These are phyloP conservation scores for Xenops minutus DNA, from an alignment of 2,797 vertebrate genomes.

Conservation along the genomic window DNA sequence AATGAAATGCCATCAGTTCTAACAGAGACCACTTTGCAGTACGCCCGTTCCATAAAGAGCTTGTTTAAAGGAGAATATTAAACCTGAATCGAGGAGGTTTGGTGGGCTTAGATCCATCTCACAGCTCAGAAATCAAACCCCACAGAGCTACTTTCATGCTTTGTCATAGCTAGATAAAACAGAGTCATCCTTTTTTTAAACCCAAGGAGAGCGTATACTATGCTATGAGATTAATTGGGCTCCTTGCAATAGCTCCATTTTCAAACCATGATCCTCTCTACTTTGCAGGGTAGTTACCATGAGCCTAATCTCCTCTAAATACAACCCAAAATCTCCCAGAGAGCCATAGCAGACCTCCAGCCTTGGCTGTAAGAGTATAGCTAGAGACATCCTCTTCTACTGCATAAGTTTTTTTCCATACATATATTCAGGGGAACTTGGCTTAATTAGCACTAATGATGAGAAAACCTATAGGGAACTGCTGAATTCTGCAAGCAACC, in stretches of 20 bases:
- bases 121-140: background rate
- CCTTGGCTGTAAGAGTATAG: background rate
- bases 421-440: background rate
- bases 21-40: background rate
- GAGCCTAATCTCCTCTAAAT: background rate
- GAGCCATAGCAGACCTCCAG: background rate
- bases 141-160: background rate
- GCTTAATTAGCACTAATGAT: slow-evolving; percentile 50
- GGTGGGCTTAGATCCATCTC: background rate
- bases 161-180: background rate
- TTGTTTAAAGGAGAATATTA: slow-evolving; percentile 18
- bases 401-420: background rate
- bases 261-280: background rate
- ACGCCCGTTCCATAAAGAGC: background rate
- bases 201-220: background rate
- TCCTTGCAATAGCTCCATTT: background rate
- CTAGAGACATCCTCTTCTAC: background rate
- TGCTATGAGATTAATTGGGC: background rate
- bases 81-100: background rate
- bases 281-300: background rate
- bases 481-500: slow-evolving; percentile 33
- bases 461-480: slow-evolving; percentile 34
- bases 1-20: slow-evolving; percentile 33
- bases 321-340: background rate
- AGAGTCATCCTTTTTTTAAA: background rate